Percentiles rank a stretch among this genome's conserved stretches.
Evolutionary conservation across 2,113 vertebrate species (phyloP).

Genomic region (Bambusicola thoracicus): DNA sequence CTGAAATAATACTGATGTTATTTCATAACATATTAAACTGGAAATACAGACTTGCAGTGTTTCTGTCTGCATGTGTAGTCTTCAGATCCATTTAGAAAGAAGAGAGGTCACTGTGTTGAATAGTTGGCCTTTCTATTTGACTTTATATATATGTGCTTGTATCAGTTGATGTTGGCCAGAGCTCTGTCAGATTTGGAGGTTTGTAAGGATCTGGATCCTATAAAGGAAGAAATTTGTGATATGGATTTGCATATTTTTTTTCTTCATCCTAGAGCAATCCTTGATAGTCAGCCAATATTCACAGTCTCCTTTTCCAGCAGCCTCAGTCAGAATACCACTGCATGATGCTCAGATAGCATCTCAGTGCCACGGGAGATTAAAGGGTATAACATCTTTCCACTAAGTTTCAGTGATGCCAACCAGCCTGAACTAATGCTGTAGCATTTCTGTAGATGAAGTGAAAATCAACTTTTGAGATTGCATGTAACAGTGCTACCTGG

Average conservation of each 20-base stretch:
- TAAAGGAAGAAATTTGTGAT: not conserved
- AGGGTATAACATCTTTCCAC: not conserved
- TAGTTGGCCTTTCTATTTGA: not conserved
- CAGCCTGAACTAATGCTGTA: constrained; percentile 46
- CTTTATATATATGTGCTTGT: not conserved
- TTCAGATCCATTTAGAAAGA: not conserved
- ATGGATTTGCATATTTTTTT: not conserved
- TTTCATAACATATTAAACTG: not conserved
- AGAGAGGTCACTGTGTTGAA: not conserved
- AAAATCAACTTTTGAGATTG: not conserved
- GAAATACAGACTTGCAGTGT: not conserved
- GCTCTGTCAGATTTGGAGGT: not conserved
- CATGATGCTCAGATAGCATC: constrained; percentile 5
- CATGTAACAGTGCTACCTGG: not conserved
- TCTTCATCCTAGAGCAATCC: constrained; percentile 14
- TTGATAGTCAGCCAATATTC: constrained; percentile 5
- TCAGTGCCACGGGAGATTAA: constrained; percentile 28
- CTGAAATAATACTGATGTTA: constrained; percentile 19
- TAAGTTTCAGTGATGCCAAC: not conserved
- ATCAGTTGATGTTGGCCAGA: not conserved
- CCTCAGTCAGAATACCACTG: not conserved
- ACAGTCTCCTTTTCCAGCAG: not conserved
- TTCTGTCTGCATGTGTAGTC: not conserved
- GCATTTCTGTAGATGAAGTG: not conserved
- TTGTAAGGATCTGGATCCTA: not conserved